Percentiles rank a stretch among this genome's conserved stretches.
Evolutionary conservation across 92 coral and sea anemone species (phyloP).

Genomic region (Siderastrea radians): DNA sequence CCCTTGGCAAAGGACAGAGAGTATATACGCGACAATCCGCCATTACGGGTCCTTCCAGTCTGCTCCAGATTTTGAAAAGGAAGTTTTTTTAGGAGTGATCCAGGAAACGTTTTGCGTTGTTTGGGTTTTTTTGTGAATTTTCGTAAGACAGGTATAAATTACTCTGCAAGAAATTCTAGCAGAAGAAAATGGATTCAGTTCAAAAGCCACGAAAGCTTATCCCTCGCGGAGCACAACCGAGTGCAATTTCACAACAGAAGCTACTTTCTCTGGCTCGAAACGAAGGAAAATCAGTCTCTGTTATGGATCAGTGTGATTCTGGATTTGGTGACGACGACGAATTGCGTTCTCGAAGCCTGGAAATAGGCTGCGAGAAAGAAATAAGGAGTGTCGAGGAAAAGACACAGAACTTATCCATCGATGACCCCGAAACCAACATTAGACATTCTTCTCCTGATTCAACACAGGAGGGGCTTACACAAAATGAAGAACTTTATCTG

Average conservation of each 20-base stretch:
- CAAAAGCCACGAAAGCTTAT: slow-evolving; percentile 38
- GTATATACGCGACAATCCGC: slow-evolving; percentile 71
- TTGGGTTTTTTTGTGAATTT: not conserved
- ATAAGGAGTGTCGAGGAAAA: slow-evolving; percentile 46
- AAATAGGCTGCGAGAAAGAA: slow-evolving; percentile 34
- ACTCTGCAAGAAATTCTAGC: not conserved
- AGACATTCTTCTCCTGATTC: slow-evolving; percentile 27
- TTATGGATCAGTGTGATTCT: slow-evolving; percentile 75
- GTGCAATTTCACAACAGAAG: slow-evolving; percentile 7
- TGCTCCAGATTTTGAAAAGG: not conserved
- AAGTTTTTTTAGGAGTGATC: not conserved
- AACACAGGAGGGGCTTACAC: not conserved
- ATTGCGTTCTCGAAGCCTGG: slow-evolving; percentile 47
- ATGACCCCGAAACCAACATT: slow-evolving; percentile 28
- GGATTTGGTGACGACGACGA: slow-evolving; percentile 80
- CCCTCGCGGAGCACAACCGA: slow-evolving; percentile 69
- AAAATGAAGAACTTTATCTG: slow-evolving; percentile 56
- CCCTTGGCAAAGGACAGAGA: slow-evolving; percentile 35
- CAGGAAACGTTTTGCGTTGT: not conserved
- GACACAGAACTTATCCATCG: slow-evolving; percentile 66
- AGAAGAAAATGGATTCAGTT: slow-evolving; percentile 8
- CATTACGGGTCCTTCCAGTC: slow-evolving; percentile 55
- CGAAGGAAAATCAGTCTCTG: slow-evolving; percentile 10
- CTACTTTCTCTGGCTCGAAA: not conserved
- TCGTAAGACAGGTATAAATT: not conserved